A percentile compares a stretch with the other conserved stretches of the same genome.
Conservation (phyloP, 2,797 vertebrate genomes). For the Chanos chanos region DNA sequence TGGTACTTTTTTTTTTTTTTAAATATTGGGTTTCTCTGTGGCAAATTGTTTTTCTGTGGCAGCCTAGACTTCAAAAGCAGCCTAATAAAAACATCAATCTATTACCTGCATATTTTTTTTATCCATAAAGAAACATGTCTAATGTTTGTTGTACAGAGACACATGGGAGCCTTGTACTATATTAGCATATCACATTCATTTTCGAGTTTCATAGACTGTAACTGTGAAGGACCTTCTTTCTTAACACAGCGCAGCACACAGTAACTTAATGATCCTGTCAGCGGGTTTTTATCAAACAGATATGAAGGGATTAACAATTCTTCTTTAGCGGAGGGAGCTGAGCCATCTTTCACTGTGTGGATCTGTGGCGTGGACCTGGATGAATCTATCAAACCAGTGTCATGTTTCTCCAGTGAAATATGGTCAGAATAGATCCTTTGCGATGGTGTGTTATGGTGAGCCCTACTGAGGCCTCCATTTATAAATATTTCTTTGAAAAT, state of each 20-base stretch:
- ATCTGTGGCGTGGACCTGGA: not conserved
- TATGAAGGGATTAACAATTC: no score
- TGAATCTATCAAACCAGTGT: not conserved
- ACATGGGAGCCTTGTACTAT: not conserved
- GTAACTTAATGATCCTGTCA: no score
- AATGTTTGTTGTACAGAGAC: slow-evolving; percentile 10
- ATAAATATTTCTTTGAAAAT: slow-evolving; percentile 66
- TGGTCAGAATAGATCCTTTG: not conserved
- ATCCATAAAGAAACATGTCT: not conserved
- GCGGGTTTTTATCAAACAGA: no score
- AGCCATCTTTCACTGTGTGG: no score
- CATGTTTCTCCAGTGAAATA: slow-evolving; percentile 31
- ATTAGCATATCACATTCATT: slow-evolving; percentile 5
- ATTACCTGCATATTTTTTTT: not conserved
- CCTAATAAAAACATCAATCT: slow-evolving; percentile 32
- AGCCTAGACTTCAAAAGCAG: slow-evolving; percentile 9
- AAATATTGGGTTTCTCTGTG: slow-evolving; percentile 1
- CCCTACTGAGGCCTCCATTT: slow-evolving; percentile 51
- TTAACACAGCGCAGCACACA: no score
- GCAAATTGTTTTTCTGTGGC: slow-evolving; percentile 12
- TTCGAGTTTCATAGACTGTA: not conserved
- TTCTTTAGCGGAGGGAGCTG: no score
- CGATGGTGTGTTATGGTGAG: slow-evolving; percentile 1
- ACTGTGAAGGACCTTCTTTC: not conserved
- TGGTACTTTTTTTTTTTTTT: no score